Evolutionary conservation across 2,888 invertebrate species (phyloP), one percentile per base, ranked within the genome.

Genomic region (Dendrolimus houi): DNA sequence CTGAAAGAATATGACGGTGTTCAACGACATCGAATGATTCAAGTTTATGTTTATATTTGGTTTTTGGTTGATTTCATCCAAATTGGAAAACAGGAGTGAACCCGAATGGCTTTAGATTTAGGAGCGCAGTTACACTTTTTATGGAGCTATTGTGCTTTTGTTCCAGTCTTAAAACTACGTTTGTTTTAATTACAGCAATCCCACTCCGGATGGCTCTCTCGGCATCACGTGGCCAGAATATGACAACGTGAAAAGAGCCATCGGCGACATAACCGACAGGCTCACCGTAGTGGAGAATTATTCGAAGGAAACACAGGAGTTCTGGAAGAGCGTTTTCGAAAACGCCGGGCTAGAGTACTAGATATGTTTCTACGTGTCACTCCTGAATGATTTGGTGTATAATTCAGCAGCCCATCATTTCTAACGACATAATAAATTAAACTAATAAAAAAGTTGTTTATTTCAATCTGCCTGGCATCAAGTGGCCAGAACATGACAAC

Each of bases 221-320:
- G 77, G 75, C 2, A 67, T 71, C 1, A 65, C 29, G 1, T 86
- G 86, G 84, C 79, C 77, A 1, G 67, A 77, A 57, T 86, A 78
- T 56, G 65, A 79, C 29, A 63, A 62, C 9, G 55, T 17, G 0
- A 66, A 58, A 8, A 67, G 75, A 57, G 57, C 58, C 8, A 82
- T 77, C 56, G 62, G 79, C 55, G 74, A 83, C 41, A 85, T 87
- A 9, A 72, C 65, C n/a, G 80, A 82, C 56, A 58, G 58, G 0
- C 62, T 85, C 0, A 67, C 66, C 1, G 54, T 64, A 3, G 74
- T 70, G 6, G 60, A 58, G 1, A 58, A 65, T 14, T 61, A 69
- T 2, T 70, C 77, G 7, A 66, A 61, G 0, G 73, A 75, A 1
- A 65, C 60, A 0, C 10, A 75, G 0, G 52, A 63, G 0, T 86